Evolutionary conservation across 2,113 vertebrate species (phyloP).

Genomic region (Eulemur rufifrons): DNA sequence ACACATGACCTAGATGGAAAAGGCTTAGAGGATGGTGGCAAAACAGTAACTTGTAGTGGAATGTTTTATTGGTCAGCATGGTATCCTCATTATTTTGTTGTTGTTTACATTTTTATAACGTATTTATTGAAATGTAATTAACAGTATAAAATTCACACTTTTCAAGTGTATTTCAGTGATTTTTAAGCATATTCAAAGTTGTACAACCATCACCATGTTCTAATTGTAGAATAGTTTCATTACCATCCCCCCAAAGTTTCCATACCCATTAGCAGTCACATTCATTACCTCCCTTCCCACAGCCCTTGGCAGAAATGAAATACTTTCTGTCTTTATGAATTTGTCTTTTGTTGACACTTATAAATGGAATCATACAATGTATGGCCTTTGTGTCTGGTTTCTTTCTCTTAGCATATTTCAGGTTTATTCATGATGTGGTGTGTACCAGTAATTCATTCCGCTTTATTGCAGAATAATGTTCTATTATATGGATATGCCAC

Average conservation of each 20-base stretch:
- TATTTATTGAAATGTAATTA: neutral
- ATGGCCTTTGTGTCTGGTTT: neutral
- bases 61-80: neutral
- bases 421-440: neutral
- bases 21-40: neutral
- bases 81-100: neutral
- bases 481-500: neutral
- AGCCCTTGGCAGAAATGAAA: neutral
- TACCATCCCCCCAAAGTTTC: neutral
- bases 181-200: neutral
- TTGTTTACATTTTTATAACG: neutral
- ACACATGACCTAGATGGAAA: neutral
- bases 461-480: neutral
- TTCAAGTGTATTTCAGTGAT: neutral
- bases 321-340: neutral
- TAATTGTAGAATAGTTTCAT: neutral
- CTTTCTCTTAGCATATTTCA: neutral
- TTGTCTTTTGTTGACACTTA: too few relatives aligned
- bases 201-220: neutral
- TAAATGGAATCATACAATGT: neutral
- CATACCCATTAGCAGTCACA: neutral
- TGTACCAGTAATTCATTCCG: neutral
- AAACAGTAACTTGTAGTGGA: too few relatives aligned
- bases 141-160: neutral
- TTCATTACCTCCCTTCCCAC: too few relatives aligned